Base-by-base conservation (phyloP, 2,113 vertebrate species). In the Eulemur macaco region DNA sequence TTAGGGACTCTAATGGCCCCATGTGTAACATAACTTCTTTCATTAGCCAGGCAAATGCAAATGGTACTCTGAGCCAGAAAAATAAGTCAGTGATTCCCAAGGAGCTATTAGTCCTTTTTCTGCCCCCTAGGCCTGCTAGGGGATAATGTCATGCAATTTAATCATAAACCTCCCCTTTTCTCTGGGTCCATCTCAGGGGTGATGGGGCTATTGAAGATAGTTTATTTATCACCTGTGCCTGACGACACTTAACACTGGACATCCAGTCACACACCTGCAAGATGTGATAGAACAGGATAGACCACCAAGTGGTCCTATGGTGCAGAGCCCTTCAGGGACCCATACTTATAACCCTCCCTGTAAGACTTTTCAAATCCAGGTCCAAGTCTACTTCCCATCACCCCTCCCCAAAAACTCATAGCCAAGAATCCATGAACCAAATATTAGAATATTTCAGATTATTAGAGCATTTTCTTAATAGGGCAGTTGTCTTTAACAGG, bases 1-100 rank as follows among this genome's bases (percentile, higher is more conserved):
- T 92, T 83, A 86, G 93, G 83, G 83, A 86, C 76, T 86, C 87
- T 56, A 71, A 68, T 71, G 73, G 84, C 77, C 87, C 42, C 92
- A 42, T 8, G 81, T 54, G 90, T 66, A 92, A 34, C 34, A 74
- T 83, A 96, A 94, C 80, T 86, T 91, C 29, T 89, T 83, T 96
- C 87, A 86, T 92, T 91, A 78, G 68, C 73, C 68, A 93, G 92
- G 45, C 42, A 71, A 93, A 91, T 71, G 58, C 47, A 77, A 78
- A 94, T 31, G 14, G 64, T 76, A 93, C 45, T 69, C 13, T 87
- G 83, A 11, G 45, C 64, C 82, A 66, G 39, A 81, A 93, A 93
- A 78, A 86, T 91, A 91, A 95, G 64, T 91, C n/a, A 17, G 45
- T 68, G 25, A 91, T 93, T 93, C 85, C 45, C 69, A 54, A 95